phyloP scores from a whole-genome alignment of 2,113 vertebrate species.

The Anguilla rostrata region DNA sequence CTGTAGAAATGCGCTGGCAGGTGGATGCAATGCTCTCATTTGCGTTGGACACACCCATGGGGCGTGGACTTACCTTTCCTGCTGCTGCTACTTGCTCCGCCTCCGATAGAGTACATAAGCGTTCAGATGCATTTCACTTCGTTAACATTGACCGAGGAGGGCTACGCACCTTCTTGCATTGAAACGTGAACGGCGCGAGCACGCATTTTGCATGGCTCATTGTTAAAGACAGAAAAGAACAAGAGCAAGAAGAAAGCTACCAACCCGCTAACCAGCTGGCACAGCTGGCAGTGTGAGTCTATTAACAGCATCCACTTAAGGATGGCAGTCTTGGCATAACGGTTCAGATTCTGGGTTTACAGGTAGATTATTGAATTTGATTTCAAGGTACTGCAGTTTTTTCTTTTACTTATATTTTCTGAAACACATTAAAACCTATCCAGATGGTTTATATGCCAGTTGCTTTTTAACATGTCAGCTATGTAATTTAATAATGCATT shows the following conservation, averaged over 20 bases:
- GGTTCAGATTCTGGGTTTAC: not conserved
- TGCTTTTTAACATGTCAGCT: not conserved
- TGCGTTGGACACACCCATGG: constrained; percentile 60
- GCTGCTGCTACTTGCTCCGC: constrained; percentile 52
- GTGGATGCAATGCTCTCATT: constrained; percentile 67
- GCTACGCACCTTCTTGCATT: not conserved
- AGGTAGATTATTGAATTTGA: not conserved
- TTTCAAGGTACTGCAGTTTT: not conserved
- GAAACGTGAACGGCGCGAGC: not conserved
- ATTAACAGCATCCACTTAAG: not conserved
- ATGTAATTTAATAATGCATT: not conserved
- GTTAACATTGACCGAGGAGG: not conserved
- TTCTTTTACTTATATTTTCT: not conserved
- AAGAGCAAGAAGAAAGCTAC: not conserved
- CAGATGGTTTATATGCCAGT: not conserved
- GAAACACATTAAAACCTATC: not conserved
- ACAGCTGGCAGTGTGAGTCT: not conserved
- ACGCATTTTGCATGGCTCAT: not conserved
- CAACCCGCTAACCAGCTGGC: not conserved
- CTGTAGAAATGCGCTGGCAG: constrained; percentile 62
- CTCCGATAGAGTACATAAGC: constrained; percentile 1
- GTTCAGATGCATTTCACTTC: not conserved
- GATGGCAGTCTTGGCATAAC: not conserved
- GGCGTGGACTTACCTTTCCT: constrained; percentile 56
- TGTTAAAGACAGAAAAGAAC: not conserved